A percentile compares a stretch with the other conserved stretches of the same genome.
phyloP scores from a whole-genome alignment of 1,140 invertebrate genomes.

The Cecropterus lyciades region DNA sequence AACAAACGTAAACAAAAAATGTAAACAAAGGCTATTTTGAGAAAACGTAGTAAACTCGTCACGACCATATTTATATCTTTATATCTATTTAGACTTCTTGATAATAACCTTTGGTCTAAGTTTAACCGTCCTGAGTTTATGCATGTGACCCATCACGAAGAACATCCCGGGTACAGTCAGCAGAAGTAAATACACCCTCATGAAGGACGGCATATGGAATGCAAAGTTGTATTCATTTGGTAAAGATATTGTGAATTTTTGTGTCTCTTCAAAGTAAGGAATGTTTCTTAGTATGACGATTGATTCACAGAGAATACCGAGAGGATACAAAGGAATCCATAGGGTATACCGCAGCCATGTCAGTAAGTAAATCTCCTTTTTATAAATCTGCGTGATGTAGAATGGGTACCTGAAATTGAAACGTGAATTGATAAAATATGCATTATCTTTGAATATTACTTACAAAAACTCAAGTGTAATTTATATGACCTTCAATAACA shows the following conservation, averaged over 20 bases:
- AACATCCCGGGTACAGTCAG: conserved; percentile 91
- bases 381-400: conserved; percentile 93
- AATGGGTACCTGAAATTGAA: conserved; percentile 92
- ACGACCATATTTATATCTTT: too few relatives aligned
- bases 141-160: conserved; percentile 92
- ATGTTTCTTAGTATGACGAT: conserved; percentile 92
- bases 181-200: conserved; percentile 91
- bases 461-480: too few relatives aligned
- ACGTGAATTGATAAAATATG: conserved; percentile 26
- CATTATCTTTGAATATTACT: too few relatives aligned
- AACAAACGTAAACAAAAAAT: too few relatives aligned
- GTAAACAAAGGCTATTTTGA: too few relatives aligned
- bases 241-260: conserved; percentile 90
- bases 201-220: conserved; percentile 92
- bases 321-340: conserved; percentile 96
- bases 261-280: conserved; percentile 95
- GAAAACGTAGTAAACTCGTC: too few relatives aligned
- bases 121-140: conserved; percentile 79
- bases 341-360: conserved; percentile 97
- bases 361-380: conserved; percentile 90
- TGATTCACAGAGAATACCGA: conserved; percentile 95
- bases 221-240: conserved; percentile 95
- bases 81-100: conserved; percentile 67
- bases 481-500: too few relatives aligned
- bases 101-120: conserved; percentile 73